Evolutionary conservation across 2,888 invertebrate species (phyloP), one percentile per base, ranked within the genome.

Genomic region (Apoda limacodes): DNA sequence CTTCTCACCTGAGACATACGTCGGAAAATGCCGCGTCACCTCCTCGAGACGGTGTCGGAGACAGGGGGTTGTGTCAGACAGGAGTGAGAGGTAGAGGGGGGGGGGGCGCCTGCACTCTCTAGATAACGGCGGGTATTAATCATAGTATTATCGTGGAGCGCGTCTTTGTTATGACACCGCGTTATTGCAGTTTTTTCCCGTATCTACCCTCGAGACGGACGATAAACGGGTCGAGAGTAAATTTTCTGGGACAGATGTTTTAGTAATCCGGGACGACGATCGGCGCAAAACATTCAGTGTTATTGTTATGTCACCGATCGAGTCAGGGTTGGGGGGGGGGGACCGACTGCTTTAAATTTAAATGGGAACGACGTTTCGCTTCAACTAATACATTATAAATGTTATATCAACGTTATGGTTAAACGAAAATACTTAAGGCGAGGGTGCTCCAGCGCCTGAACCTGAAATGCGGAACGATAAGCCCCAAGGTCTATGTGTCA

Each of bases 211-310:
- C 67, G 53, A 64, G 61, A 53, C 52, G 50, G 55, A n/a, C 70
- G 66, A 67, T 68, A 67, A 69, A 64, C 50, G 64, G 43, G 52
- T 63, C 56, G 62, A 72, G 71, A 74, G 76, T 69, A 72, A 75
- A 78, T 76, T 76, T 76, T 75, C 78, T 74, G 74, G 64, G 70
- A 75, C 78, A 78, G 78, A 78, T 78, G 78, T 75, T 75, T 69
- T 67, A 69, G 75, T 65, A 66, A 69, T 69, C 64, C 64, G 48
- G 45, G 49, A 40, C 50, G 51, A 29, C 29, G 36, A 48, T 45
- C 52, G 60, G 64, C n/a, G 65, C 68, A 67, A 69, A 72, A 70
- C 67, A 63, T 66, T 65, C 57, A 57, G 60, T 65, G 57, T 66
- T 66, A 74, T 70, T 55, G 50, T 48, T 48, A 54, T 50, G 46